Evolutionary conservation across 2,888 invertebrate species (phyloP), one percentile per base, ranked within the genome.

Genomic region (Eurytoma californica): DNA sequence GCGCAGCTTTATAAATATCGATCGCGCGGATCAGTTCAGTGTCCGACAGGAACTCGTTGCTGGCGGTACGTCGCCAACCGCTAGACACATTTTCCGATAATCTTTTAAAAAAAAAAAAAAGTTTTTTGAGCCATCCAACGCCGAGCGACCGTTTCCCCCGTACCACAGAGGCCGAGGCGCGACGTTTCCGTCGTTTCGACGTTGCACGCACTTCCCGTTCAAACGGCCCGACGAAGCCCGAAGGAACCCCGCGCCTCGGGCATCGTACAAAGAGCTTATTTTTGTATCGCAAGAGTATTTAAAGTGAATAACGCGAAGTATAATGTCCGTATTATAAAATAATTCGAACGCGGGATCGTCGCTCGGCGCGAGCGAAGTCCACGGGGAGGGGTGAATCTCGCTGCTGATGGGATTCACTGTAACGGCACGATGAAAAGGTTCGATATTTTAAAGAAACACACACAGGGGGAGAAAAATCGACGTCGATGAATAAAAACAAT

Each of bases 191-290:
- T 39, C 3, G 3, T 53, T 67, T 66, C 14, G 18, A 24, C 4
- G n/a, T n/a, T n/a, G 14, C 58, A 57, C 53, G n/a, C 13, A 13
- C 28, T 24, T 16, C 16, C 3, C 9, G 24, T 7, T 16, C 30
- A 58, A 39, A 39, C 39, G 39, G 39, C 39, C 9, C 61, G 24
- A 30, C 0, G 18, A 28, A 67, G 16, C n/a, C 53, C 18, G 2
- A 18, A 30, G 14, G 58, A 72, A 49, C 28, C 51, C 74, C 74
- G 69, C 14, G 28, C 65, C 69, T 57, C 12, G 30, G 28, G 75
- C 69, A 70, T 73, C 68, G 66, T 70, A 65, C 57, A 77, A 77
- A 72, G 79, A 82, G 73, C 77, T 75, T 73, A 81, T 79, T 79
- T 80, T 82, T 77, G 76, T 76, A 79, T 67, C 69, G 72, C 69